Evolutionary conservation across 1,140 invertebrate genomes (phyloP), one percentile per base, ranked within the genome.

Genomic region (Diploscapter pachys): DNA sequence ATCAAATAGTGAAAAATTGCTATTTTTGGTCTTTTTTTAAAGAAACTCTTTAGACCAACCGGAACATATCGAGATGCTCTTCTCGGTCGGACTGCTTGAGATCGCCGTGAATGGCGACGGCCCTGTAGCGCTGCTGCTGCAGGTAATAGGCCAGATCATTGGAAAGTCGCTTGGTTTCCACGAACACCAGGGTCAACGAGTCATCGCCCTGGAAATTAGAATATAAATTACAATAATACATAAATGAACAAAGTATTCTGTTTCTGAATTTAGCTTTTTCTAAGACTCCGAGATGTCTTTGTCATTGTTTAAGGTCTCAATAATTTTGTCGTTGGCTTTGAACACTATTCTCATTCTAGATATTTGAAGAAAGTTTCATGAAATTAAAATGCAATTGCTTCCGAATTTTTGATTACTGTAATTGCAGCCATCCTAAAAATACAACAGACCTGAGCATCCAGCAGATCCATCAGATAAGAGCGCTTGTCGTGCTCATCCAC

Each of bases 51-150:
- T 31, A n/a, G 56, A 53, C 11, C 5, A 64, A 75, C 75, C 75
- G 57, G 59, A 76, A 76, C n/a, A 63, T 48, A 50, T 76, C 75
- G 3, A 76, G 64, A 72, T 76, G 75, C 53, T 76, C 72, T 65
- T 76, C 75, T 61, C 97, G 90, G 86, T 99, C 96, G 68, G 92
- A 90, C 86, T 99, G 97, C 66, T 91, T 91, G 75, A 96, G 90
- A 88, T 99, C 96, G 53, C 97, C 97, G 87, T 99, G 97, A 85
- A 99, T 99, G 80, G 94, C 96, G 69, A 95, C 98, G 54, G 96
- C 96, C 50, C 95, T 93, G 88, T 95, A 98, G 31, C 93, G 91
- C 85, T 93, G 90, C 65, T 89, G 88, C 82, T 92, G 89, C 70
- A 99, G 88, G 87, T 92, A 98, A 80, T 96, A 93, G 83, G 98